Evolutionary conservation across 2,888 invertebrate species (phyloP), one percentile per base, ranked within the genome.

Genomic region (Beris morrisii): DNA sequence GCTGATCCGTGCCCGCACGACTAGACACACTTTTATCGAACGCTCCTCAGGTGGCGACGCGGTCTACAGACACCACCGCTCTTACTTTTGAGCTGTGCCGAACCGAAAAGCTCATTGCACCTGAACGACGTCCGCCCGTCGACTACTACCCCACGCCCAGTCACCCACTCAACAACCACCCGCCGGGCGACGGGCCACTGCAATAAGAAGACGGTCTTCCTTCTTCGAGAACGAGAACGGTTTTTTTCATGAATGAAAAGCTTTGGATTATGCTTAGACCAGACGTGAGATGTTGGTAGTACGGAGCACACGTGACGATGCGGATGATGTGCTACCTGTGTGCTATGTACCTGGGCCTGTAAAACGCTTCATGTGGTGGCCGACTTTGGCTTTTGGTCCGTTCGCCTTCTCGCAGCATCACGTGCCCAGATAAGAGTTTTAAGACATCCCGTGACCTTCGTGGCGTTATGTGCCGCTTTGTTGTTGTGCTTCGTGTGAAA

Each of bases 191-290:
- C 38, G 7, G 38, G 13, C 31, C 43, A 6, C 4, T 31, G 30
- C 7, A 28, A n/a, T 38, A 46, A 59, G 52, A 52, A 52, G 11
- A 28, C 61, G 22, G 22, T 9, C 31, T 15, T 52, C 38, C 52
- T 61, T 61, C 50, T 46, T 61, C 38, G 38, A 50, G 32, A 43
- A 52, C 52, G 15, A 22, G 22, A 22, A 22, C 22, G 22, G 22
- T 46, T 61, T 61, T 56, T 61, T 61, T 61, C 52, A 61, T 61
- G 61, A 61, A 61, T 61, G 61, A 61, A 61, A 61, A 61, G 61
- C 61, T 61, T 61, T 32, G 58, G 13, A 31, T 43, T 50, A 61
- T 52, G 61, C 52, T 52, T 32, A 59, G 32, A 48, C 28, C 61
- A 52, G 52, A 61, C 52, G 52, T 43, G 50, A 61, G 38, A 31